A percentile compares a stretch with the other conserved stretches of the same genome.
Evolutionary conservation across 1,140 invertebrate genomes (phyloP).

Genomic region (Lepidurus apus): DNA sequence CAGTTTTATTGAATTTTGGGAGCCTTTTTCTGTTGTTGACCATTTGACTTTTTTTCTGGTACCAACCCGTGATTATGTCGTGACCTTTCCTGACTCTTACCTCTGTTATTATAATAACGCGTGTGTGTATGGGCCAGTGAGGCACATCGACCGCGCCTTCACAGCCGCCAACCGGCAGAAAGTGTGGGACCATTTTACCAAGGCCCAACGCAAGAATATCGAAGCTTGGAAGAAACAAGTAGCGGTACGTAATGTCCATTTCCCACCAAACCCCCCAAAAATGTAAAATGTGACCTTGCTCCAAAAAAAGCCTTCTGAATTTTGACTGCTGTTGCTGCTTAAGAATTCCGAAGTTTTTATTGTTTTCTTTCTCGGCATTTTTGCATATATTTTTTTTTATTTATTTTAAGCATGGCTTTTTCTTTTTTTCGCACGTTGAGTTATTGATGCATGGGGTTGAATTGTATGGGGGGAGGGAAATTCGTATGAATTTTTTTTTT

Average conservation of each 20-base stretch:
- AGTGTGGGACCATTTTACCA: conserved; percentile 98
- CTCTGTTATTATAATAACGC: conserved; percentile 31
- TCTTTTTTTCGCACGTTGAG: not conserved
- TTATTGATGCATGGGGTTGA: not conserved
- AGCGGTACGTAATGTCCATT: conserved; percentile 68
- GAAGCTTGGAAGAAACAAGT: conserved; percentile 95
- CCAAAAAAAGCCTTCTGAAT: not conserved
- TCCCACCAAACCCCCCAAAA: conserved; percentile 11
- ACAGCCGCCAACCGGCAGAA: conserved; percentile 89
- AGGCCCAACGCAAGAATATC: conserved; percentile 96
- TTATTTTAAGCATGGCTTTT: conserved; percentile 3
- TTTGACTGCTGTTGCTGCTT: not conserved
- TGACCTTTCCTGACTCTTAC: conserved; percentile 21
- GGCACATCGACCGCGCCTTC: conserved; percentile 96
- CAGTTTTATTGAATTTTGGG: not conserved
- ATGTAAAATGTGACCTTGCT: not conserved
- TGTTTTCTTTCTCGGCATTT: not conserved
- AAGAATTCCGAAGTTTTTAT: not conserved
- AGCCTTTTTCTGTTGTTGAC: not conserved
- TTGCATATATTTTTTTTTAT: not conserved
- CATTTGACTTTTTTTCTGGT: conserved; percentile 36
- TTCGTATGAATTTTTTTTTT: not conserved
- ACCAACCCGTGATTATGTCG: conserved; percentile 2
- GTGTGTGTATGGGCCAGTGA: conserved; percentile 59
- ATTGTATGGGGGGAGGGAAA: not conserved